phyloP scores from a whole-genome alignment of 2,888 invertebrate genomes.

The Parnassius orleans region DNA sequence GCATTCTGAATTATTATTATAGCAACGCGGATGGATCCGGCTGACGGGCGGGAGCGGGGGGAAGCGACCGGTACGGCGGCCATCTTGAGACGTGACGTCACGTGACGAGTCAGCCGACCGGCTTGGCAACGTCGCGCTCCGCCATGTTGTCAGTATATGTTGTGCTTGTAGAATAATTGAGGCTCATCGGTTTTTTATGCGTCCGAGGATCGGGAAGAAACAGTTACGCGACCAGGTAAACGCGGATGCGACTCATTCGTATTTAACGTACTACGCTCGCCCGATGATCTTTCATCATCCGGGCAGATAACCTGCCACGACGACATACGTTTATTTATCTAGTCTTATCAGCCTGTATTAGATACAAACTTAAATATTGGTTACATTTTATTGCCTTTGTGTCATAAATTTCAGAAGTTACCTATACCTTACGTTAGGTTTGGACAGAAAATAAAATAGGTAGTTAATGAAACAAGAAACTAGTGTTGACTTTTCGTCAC shows the following conservation, averaged over 20 bases:
- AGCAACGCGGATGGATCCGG: slow-evolving; percentile 69
- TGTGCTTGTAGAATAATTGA: slow-evolving; percentile 71
- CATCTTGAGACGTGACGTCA: slow-evolving; percentile 82
- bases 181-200: slow-evolving; percentile 68
- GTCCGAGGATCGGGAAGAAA: slow-evolving; percentile 65
- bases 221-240: slow-evolving; percentile 75
- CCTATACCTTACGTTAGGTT: background rate
- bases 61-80: slow-evolving; percentile 73
- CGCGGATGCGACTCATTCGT: slow-evolving; percentile 44
- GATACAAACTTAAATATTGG: background rate
- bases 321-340: slow-evolving; percentile 4
- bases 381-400: background rate
- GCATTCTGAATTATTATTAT: slow-evolving; percentile 77
- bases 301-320: background rate
- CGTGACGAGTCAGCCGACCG: slow-evolving; percentile 78
- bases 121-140: slow-evolving; percentile 70
- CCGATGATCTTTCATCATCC: slow-evolving; percentile 24
- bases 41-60: slow-evolving; percentile 56
- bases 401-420: background rate
- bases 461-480: too few relatives aligned
- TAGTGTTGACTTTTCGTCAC: too few relatives aligned
- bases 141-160: slow-evolving; percentile 67
- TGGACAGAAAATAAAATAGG: too few relatives aligned
- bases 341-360: slow-evolving; percentile 4
- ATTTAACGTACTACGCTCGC: slow-evolving; percentile 32